Percentiles rank a stretch among this genome's conserved stretches.
These are phyloP conservation scores for Geotrypetes seraphini DNA, from an alignment of 2,797 vertebrate species.

Conservation along the genomic window DNA sequence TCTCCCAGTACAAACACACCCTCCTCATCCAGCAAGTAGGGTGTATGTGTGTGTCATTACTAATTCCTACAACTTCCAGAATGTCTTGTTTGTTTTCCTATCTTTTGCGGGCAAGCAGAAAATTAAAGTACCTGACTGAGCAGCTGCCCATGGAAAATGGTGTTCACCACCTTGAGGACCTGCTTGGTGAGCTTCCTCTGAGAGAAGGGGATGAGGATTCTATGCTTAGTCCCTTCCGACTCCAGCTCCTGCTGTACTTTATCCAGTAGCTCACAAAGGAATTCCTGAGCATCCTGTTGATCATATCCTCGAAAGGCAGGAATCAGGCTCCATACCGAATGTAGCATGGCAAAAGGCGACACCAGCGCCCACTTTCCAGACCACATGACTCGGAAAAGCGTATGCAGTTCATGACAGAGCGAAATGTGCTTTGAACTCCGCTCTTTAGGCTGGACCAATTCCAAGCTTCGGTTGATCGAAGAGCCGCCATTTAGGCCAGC, in stretches of 20 bases:
- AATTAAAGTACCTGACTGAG: conserved; percentile 99
- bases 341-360: conserved; percentile 96
- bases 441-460: conserved; percentile 88
- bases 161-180: conserved; percentile 97
- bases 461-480: conserved; percentile 54
- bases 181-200: conserved; percentile 96
- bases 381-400: conserved; percentile 98
- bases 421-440: conserved; percentile 91
- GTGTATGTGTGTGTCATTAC: too few relatives aligned
- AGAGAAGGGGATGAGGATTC: conserved; percentile 92
- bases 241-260: conserved; percentile 97
- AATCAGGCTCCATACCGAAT: conserved; percentile 97
- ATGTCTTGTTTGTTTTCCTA: too few relatives aligned
- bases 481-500: conserved; percentile 58
- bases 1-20: too few relatives aligned
- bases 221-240: conserved; percentile 78
- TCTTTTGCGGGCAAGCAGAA: too few relatives aligned
- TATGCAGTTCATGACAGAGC: conserved; percentile 94
- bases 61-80: too few relatives aligned
- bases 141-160: conserved; percentile 96
- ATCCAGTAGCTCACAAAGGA: conserved; percentile 91
- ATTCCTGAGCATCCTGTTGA: conserved; percentile 98
- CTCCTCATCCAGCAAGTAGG: too few relatives aligned
- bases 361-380: conserved; percentile 94
- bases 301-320: conserved; percentile 92